These are phyloP conservation scores for Mobula hypostoma DNA, from an alignment of 2,113 vertebrate species.

Conservation along the genomic window DNA sequence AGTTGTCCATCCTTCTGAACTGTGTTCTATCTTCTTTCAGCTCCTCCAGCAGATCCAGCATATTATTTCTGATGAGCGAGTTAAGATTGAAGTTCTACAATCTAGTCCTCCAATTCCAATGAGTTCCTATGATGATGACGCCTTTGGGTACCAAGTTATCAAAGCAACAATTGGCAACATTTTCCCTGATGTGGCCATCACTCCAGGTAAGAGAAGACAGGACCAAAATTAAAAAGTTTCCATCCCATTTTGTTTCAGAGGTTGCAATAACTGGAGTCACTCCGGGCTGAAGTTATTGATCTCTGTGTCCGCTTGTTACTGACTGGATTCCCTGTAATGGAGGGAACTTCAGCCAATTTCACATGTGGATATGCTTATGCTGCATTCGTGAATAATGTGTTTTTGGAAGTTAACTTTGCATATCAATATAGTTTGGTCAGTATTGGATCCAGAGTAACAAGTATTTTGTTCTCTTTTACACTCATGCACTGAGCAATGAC, in stretches of 20 bases:
- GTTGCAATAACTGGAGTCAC: neutral
- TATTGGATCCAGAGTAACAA: no score
- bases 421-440: neutral
- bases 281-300: neutral
- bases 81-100: conserved; percentile 64
- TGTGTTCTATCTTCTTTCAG: neutral
- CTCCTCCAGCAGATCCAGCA: conserved; percentile 38
- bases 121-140: conserved; percentile 68
- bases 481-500: no score
- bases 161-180: conserved; percentile 69
- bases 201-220: conserved; percentile 64
- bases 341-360: neutral
- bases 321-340: neutral
- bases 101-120: conserved; percentile 74
- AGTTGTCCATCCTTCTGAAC: no score
- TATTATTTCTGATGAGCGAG: conserved; percentile 70
- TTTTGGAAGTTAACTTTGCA: neutral
- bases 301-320: neutral
- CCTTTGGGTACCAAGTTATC: conserved; percentile 78
- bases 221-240: neutral
- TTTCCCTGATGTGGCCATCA: conserved; percentile 73
- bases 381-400: neutral
- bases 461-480: no score
- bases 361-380: neutral
- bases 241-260: neutral